Evolutionary conservation across 2,888 invertebrate genomes (phyloP).

Genomic region (Odontomyia ornata): DNA sequence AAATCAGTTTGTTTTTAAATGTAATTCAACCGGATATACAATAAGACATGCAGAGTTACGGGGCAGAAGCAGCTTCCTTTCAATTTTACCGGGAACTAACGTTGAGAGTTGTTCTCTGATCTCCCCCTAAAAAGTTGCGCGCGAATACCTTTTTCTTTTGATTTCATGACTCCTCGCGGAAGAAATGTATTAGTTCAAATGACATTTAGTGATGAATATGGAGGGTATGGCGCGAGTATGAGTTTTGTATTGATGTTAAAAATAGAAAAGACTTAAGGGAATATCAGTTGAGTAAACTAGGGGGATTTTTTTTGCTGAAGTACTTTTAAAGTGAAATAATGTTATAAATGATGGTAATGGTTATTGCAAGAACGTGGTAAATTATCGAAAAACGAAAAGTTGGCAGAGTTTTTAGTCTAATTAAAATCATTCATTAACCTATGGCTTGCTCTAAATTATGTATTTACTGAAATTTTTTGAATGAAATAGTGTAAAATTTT

Average conservation of each 20-base stretch:
- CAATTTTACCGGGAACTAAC: constrained; percentile 2
- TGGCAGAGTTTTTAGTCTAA: no score
- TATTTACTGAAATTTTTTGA: no score
- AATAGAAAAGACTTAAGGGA: background rate
- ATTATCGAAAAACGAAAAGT: no score
- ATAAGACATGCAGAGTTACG: constrained; percentile 16
- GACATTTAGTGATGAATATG: constrained; percentile 39
- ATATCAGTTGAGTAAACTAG: no score
- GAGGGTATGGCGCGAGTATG: background rate
- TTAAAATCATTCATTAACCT: no score
- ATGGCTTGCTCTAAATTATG: no score
- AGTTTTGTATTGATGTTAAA: background rate
- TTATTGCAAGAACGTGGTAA: no score
- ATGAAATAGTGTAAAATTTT: no score
- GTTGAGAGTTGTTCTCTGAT: background rate
- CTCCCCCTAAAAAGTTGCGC: constrained; percentile 22
- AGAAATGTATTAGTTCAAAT: constrained; percentile 33
- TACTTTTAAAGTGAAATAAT: no score
- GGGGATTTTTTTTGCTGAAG: no score
- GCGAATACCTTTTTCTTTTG: constrained; percentile 12
- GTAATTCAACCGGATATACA: constrained; percentile 42
- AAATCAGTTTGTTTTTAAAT: background rate
- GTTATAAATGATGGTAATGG: no score
- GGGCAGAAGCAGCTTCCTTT: background rate
- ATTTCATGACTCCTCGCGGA: background rate